Evolutionary conservation across 2,797 vertebrate species (phyloP).

Genomic region (Galagoides demidoff): DNA sequence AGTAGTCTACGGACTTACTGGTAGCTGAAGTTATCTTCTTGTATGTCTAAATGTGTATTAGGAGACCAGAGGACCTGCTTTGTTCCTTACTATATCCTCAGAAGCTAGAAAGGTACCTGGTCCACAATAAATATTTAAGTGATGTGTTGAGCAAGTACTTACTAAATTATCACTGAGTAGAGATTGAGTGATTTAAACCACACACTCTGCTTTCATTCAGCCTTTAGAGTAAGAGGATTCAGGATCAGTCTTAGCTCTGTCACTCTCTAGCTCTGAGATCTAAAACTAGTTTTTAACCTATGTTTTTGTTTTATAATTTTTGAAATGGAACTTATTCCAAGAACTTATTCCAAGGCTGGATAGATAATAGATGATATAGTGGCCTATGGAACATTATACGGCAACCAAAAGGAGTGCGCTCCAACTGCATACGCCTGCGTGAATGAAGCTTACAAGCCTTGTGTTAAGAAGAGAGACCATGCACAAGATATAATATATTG

Average conservation of each 20-base stretch:
- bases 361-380: background rate
- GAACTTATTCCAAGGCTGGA: background rate
- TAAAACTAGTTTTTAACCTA: conserved; percentile 1
- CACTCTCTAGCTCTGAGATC: background rate
- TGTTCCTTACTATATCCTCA: background rate
- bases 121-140: background rate
- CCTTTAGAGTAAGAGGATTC: background rate
- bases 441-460: background rate
- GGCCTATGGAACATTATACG: background rate
- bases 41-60: background rate
- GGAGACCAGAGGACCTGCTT: background rate
- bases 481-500: background rate
- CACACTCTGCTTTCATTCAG: background rate
- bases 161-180: background rate
- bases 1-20: background rate
- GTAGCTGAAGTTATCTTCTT: background rate
- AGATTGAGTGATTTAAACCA: background rate
- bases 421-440: background rate
- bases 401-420: background rate
- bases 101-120: background rate
- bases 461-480: background rate
- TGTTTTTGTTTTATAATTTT: background rate
- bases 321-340: background rate
- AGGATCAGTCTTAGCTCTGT: background rate
- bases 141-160: background rate